Evolutionary conservation across 1,140 invertebrate species (phyloP).

Genomic region (Cardiocondyla obscurior): DNA sequence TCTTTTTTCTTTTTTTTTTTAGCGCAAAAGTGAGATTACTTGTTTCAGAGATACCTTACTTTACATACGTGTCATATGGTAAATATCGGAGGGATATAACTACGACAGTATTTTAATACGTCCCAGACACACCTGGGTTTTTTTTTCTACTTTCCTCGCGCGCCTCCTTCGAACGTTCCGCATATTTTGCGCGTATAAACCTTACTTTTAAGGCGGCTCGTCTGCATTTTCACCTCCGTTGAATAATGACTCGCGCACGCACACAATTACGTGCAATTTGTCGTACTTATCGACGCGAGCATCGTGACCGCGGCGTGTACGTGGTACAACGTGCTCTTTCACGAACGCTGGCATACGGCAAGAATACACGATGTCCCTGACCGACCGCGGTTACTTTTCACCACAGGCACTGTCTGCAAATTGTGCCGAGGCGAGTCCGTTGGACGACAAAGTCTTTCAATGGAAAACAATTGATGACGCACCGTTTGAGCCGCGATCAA

Average conservation of each 20-base stretch:
- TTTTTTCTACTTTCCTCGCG: not conserved
- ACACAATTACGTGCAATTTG: conserved; percentile 67
- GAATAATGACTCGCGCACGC: conserved; percentile 58
- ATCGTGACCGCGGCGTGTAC: conserved; percentile 49
- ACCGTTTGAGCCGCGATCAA: not conserved
- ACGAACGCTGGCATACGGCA: conserved; percentile 35
- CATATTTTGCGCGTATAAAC: conserved; percentile 20
- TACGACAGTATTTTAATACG: not conserved
- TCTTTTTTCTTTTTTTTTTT: no score
- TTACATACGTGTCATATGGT: not conserved
- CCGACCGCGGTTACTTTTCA: conserved; percentile 17
- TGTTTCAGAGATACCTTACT: not conserved
- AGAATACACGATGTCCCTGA: conserved; percentile 50
- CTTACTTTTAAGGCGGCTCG: conserved; percentile 20
- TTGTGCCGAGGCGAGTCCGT: not conserved
- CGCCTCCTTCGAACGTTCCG: not conserved
- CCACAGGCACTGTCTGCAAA: not conserved
- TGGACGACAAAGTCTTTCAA: not conserved
- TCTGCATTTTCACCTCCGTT: conserved; percentile 52
- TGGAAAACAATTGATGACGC: conserved; percentile 14
- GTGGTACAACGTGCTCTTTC: conserved; percentile 51
- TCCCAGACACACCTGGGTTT: conserved; percentile 1
- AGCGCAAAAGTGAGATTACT: not conserved
- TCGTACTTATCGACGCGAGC: conserved; percentile 64
- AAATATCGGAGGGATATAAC: not conserved